A percentile compares a stretch with the other conserved stretches of the same genome.
Conservation (phyloP, 1,140 invertebrate species). For the Cydia fagiglandana region DNA sequence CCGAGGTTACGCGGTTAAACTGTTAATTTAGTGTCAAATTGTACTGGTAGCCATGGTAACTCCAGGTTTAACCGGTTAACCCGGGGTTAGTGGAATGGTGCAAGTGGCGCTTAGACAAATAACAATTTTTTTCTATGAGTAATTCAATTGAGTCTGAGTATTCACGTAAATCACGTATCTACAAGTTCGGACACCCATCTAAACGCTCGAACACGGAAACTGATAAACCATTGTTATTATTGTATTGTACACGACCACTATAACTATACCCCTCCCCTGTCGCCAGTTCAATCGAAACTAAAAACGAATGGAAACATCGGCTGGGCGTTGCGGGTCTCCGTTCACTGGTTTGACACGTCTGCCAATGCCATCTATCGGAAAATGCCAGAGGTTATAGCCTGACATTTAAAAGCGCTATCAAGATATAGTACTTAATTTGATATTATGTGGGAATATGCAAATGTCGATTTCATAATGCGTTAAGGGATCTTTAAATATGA, state of each 20-base stretch:
- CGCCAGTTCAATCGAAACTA: conserved; percentile 1
- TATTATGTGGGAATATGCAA: background rate
- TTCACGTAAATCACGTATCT: conserved; percentile 5
- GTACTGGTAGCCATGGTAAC: too few relatives aligned
- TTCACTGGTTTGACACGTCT: background rate
- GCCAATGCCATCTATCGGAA: conserved; percentile 18
- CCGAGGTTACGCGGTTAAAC: too few relatives aligned
- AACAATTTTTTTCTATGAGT: background rate
- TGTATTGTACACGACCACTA: conserved; percentile 13
- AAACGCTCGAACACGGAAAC: conserved; percentile 11
- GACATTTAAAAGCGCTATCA: conserved; percentile 24
- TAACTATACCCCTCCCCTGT: background rate
- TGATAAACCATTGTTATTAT: conserved; percentile 26
- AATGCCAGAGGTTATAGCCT: conserved; percentile 12
- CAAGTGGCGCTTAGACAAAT: too few relatives aligned
- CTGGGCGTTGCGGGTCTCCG: background rate
- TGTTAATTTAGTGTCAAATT: too few relatives aligned
- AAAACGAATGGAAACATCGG: background rate
- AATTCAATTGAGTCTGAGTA: background rate
- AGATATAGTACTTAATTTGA: conserved; percentile 21
- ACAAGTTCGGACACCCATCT: background rate
- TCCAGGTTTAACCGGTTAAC: too few relatives aligned
- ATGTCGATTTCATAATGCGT: background rate
- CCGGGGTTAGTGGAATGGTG: too few relatives aligned
- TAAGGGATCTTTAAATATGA: background rate